These are phyloP conservation scores for Gallinago nigripennis DNA, from an alignment of 2,797 vertebrate genomes.

Conservation along the genomic window DNA sequence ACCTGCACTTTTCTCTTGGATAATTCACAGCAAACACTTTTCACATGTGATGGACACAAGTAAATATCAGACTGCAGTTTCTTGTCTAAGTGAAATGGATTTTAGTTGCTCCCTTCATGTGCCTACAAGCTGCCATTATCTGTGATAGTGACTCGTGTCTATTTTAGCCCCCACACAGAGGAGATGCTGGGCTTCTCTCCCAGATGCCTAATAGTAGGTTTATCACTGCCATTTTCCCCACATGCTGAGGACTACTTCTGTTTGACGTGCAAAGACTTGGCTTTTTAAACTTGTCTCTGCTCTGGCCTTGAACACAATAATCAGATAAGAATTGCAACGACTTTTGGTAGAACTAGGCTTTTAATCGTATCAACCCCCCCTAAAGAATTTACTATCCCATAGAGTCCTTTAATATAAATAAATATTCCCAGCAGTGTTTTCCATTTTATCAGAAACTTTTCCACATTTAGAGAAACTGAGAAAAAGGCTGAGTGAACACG, in stretches of 20 bases:
- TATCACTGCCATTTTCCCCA: slow-evolving; percentile 57
- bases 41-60: slow-evolving; percentile 58
- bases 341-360: background rate
- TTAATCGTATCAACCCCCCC: background rate
- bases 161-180: slow-evolving; percentile 45
- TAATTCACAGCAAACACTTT: slow-evolving; percentile 74
- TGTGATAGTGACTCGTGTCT: slow-evolving; percentile 31
- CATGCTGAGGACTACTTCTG: slow-evolving; percentile 43
- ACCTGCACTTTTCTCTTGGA: slow-evolving; percentile 68
- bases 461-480: background rate
- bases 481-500: background rate
- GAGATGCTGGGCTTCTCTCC: slow-evolving; percentile 49
- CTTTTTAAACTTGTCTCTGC: slow-evolving; percentile 23
- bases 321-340: slow-evolving; percentile 4
- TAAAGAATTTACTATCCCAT: background rate
- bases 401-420: background rate
- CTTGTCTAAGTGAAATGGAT: slow-evolving; percentile 59
- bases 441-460: background rate
- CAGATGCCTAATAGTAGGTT: slow-evolving; percentile 58
- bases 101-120: slow-evolving; percentile 58
- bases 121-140: slow-evolving; percentile 61
- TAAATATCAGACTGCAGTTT: slow-evolving; percentile 69
- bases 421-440: background rate
- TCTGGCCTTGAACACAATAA: slow-evolving; percentile 26
- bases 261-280: slow-evolving; percentile 34